Conservation (phyloP, 2,797 vertebrate genomes). For the Thamnophis elegans region DNA sequence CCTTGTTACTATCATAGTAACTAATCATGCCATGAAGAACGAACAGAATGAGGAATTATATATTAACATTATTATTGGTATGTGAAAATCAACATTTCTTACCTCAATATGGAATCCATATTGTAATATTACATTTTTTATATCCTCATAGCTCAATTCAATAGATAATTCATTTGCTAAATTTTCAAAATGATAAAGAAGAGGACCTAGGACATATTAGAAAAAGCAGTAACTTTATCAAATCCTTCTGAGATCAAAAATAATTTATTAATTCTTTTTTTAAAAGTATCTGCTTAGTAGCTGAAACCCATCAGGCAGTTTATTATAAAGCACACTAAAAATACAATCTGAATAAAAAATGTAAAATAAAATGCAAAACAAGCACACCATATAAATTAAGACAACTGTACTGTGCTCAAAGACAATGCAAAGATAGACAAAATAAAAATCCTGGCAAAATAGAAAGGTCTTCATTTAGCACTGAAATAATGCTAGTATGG, state of each 20-base stretch:
- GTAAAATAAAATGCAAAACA: not conserved
- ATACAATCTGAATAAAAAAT: not conserved
- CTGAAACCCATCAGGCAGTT: not conserved
- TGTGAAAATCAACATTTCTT: slow-evolving; percentile 47
- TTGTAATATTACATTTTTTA: slow-evolving; percentile 86
- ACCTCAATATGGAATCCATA: slow-evolving; percentile 94
- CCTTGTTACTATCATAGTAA: not conserved
- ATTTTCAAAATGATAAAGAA: slow-evolving; percentile 98
- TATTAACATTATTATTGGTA: not conserved
- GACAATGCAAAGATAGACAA: not conserved
- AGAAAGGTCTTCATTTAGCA: not conserved
- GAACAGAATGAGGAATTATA: not conserved
- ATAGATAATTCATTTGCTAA: slow-evolving; percentile 96
- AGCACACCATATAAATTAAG: not conserved
- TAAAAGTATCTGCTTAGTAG: not conserved
- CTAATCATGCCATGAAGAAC: not conserved
- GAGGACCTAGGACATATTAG: slow-evolving; percentile 79
- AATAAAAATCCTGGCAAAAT: not conserved
- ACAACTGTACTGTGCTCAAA: not conserved
- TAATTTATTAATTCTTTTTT: not conserved
- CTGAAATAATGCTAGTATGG: not conserved
- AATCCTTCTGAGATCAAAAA: not conserved
- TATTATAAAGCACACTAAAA: not conserved
- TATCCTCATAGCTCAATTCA: slow-evolving; percentile 95
- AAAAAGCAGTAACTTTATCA: slow-evolving; percentile 14